Percentiles rank a stretch among this genome's conserved stretches.
phyloP scores from a whole-genome alignment of 2,888 invertebrate species.

The Tryphoninae sp. region DNA sequence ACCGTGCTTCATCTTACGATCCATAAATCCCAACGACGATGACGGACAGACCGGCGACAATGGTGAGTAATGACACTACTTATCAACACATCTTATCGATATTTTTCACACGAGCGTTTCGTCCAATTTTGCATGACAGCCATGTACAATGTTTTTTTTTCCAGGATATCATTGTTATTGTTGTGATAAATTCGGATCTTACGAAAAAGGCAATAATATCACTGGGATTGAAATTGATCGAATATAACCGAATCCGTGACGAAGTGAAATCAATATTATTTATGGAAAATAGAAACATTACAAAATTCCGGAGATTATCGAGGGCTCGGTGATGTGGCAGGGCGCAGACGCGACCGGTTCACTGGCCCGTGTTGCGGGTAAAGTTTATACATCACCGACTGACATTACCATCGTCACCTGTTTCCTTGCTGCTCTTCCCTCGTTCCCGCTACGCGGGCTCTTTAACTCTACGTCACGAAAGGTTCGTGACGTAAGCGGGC shows the following conservation, averaged over 20 bases:
- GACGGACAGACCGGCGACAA: conserved; percentile 71
- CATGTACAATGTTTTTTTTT: neutral
- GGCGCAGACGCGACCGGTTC: conserved; percentile 64
- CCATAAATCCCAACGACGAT: conserved; percentile 65
- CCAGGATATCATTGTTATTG: neutral
- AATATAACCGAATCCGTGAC: conserved; percentile 21
- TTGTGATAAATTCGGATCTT: neutral
- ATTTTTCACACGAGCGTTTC: conserved; percentile 49
- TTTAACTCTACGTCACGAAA: conserved; percentile 51
- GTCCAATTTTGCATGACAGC: conserved; percentile 36
- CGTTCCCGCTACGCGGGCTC: conserved; percentile 5
- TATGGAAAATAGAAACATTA: conserved; percentile 35
- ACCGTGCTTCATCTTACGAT: conserved; percentile 15
- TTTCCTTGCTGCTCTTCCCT: conserved; percentile 23
- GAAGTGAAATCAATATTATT: conserved; percentile 10
- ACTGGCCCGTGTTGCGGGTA: conserved; percentile 61
- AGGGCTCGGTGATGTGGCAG: conserved; percentile 27
- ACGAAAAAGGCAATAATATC: neutral
- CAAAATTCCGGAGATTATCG: conserved; percentile 12
- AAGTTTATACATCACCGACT: conserved; percentile 38
- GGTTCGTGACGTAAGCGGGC: conserved; percentile 56
- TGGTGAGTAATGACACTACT: conserved; percentile 73
- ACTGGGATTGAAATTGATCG: neutral
- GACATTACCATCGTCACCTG: conserved; percentile 56
- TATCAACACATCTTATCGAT: conserved; percentile 54